Conservation (phyloP, 1,140 invertebrate species). For the Paralvinella palmiformis region DNA sequence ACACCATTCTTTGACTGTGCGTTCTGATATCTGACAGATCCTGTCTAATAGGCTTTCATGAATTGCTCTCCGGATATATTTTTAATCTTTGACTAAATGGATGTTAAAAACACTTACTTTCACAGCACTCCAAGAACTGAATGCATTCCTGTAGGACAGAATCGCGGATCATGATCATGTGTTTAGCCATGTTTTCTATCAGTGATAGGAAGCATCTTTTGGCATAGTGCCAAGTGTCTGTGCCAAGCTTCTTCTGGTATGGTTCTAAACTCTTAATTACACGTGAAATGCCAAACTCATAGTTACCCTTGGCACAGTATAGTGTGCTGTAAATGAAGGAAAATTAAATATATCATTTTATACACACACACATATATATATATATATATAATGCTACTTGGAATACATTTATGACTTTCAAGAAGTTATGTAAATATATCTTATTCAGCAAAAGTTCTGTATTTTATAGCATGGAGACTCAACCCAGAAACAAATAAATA, state of each 20-base stretch:
- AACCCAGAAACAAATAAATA: too few relatives aligned
- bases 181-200: conserved; percentile 85
- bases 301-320: conserved; percentile 98
- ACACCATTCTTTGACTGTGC: too few relatives aligned
- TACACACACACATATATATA: not conserved
- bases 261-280: conserved; percentile 96
- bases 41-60: too few relatives aligned
- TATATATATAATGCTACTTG: not conserved
- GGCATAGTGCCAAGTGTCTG: conserved; percentile 96
- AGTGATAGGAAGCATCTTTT: conserved; percentile 91
- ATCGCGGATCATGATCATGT: conserved; percentile 83
- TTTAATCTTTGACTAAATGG: too few relatives aligned
- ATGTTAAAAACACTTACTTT: conserved; percentile 52
- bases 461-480: too few relatives aligned
- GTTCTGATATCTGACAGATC: too few relatives aligned
- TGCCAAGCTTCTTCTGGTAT: conserved; percentile 89
- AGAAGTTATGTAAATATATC: too few relatives aligned
- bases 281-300: conserved; percentile 96
- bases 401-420: too few relatives aligned
- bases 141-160: conserved; percentile 83
- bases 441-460: too few relatives aligned
- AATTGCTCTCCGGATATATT: too few relatives aligned
- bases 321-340: conserved; percentile 62
- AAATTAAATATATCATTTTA: not conserved
- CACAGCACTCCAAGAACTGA: conserved; percentile 86